Evolutionary conservation across 1,140 invertebrate species (phyloP), one percentile per base, ranked within the genome.

Genomic region (Drosophila insularis): DNA sequence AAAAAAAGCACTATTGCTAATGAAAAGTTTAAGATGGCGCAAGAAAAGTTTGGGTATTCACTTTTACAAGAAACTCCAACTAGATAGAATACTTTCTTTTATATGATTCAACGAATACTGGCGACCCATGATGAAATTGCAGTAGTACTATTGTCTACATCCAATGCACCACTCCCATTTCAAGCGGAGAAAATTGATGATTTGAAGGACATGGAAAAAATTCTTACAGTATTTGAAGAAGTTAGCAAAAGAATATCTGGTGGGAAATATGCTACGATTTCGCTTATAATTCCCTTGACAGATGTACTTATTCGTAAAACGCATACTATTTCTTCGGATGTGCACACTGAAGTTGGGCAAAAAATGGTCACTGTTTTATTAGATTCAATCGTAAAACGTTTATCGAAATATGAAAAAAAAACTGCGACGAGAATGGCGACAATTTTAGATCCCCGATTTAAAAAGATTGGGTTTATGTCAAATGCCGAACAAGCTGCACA

Each of bases 1-100:
- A 60, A 60, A 37, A 60, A 35, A 32, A 39, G 58, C 35, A 14
- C 58, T 14, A 60, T 60, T 32, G 58, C 58, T 13, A 32, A 60
- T 40, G 14, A 27, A 19, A 60, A 60, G 14, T 35, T 46, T 46
- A 46, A 46, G 17, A 19, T 19, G 43, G 43, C 43, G 6, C 43
- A 46, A 46, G 43, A 46, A 46, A 46, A 46, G 14, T 46, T 46
- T 46, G 43, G 14, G 17, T 46, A 19, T 46, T 46, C 43, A 19
- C 17, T 46, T 19, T 19, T 19, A 19, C 43, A 46, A 19, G 23
- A 35, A 60, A 27, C 23, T 39, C 58, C 32, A 37, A 21, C 37
- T 17, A 39, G 58, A 35, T n/a, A 14, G 31, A 60, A 31, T 60
- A 60, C 10, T 27, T 60, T 19, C 11, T 35, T 39, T 60, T 37